phyloP scores from a whole-genome alignment of 1,140 invertebrate species.

The Diachasmimorpha longicaudata region DNA sequence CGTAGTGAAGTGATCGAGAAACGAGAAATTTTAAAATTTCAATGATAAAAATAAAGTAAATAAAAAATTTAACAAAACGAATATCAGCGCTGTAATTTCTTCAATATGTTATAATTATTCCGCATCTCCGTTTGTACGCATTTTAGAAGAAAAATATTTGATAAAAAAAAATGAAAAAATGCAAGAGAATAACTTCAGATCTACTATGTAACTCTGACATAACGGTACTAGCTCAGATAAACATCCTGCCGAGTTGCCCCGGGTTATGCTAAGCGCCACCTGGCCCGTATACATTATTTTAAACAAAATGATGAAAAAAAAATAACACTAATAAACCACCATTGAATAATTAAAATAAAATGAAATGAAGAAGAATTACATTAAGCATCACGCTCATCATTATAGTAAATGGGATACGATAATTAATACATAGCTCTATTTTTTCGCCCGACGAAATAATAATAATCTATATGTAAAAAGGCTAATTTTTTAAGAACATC shows the following conservation, averaged over 20 bases:
- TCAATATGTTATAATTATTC: constrained; percentile 47
- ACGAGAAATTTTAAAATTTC: constrained; percentile 29
- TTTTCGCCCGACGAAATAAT: constrained; percentile 32
- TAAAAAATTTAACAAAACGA: constrained; percentile 32
- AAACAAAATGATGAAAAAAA: constrained; percentile 12
- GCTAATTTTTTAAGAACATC: constrained; percentile 34
- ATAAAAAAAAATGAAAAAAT: constrained; percentile 29
- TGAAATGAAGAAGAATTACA: constrained; percentile 14
- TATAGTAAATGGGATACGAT: constrained; percentile 28
- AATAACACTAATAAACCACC: constrained; percentile 19
- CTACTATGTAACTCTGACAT: constrained; percentile 34
- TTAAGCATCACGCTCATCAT: constrained; percentile 27
- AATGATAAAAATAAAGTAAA: constrained; percentile 29
- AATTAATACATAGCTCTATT: constrained; percentile 32
- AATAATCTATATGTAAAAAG: constrained; percentile 32
- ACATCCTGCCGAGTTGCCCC: constrained; percentile 52
- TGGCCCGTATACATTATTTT: constrained; percentile 43
- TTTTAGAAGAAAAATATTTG: constrained; percentile 36
- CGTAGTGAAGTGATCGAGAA: constrained; percentile 24
- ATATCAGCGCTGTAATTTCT: constrained; percentile 39
- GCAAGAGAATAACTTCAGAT: constrained; percentile 28
- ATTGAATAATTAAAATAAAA: constrained; percentile 17
- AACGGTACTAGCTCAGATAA: constrained; percentile 53
- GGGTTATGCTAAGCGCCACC: constrained; percentile 47
- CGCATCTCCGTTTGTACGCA: constrained; percentile 50